phyloP scores from a whole-genome alignment of 1,140 invertebrate genomes.

The Meteorus sp. region DNA sequence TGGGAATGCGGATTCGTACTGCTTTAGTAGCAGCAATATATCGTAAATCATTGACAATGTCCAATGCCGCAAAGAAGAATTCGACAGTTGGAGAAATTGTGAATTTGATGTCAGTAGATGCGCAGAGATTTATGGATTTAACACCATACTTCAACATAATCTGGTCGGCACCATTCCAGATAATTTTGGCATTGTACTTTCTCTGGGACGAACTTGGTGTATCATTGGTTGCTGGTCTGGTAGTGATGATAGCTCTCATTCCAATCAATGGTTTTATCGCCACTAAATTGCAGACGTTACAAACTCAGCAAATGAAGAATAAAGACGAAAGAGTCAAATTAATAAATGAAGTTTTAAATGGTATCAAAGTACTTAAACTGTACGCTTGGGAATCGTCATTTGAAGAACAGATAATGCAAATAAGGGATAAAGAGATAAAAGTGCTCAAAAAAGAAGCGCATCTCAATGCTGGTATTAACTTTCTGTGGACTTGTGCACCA shows the following conservation, averaged over 20 bases:
- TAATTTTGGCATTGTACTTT: constrained; percentile 84
- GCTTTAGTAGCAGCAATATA: constrained; percentile 93
- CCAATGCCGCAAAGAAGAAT: constrained; percentile 76
- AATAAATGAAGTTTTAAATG: constrained; percentile 93
- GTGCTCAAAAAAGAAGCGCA: constrained; percentile 84
- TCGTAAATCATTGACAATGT: constrained; percentile 81
- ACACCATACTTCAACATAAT: constrained; percentile 92
- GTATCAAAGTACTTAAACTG: constrained; percentile 90
- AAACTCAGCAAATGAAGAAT: constrained; percentile 88
- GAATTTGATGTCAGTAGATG: constrained; percentile 91
- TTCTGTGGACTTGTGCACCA: constrained; percentile 94
- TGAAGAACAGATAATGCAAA: constrained; percentile 80
- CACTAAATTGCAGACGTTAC: constrained; percentile 77
- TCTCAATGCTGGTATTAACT: constrained; percentile 86
- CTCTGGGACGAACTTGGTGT: constrained; percentile 84
- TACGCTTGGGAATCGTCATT: constrained; percentile 93
- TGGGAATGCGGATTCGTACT: constrained; percentile 89
- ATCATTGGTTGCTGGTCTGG: constrained; percentile 86
- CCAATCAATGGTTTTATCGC: constrained; percentile 89
- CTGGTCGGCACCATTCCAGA: constrained; percentile 95
- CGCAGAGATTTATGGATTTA: constrained; percentile 82
- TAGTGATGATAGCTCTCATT: constrained; percentile 90
- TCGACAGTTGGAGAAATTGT: constrained; percentile 88
- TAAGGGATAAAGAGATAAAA: constrained; percentile 81
- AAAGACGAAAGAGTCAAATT: constrained; percentile 91